Conservation (phyloP, 2,797 vertebrate species). For the Anisognathus igniventris region DNA sequence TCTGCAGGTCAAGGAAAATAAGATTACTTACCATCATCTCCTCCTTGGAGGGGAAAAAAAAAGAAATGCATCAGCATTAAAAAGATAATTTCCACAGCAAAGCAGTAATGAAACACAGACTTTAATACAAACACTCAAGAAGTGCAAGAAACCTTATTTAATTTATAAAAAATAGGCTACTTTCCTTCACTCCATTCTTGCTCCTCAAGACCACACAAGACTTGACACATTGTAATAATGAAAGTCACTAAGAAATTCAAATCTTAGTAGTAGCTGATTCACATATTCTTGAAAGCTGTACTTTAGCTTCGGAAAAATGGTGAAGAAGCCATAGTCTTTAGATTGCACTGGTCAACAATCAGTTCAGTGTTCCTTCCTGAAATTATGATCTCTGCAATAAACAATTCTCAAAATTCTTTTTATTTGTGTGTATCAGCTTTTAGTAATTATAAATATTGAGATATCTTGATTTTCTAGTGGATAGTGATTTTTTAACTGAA, state of each 20-base stretch:
- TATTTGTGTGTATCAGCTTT: not conserved
- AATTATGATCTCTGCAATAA: not conserved
- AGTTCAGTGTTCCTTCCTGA: not conserved
- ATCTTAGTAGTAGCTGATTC: not conserved
- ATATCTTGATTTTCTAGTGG: not conserved
- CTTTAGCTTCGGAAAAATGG: not conserved
- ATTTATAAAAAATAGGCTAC: not conserved
- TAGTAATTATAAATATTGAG: not conserved
- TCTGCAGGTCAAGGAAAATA: not conserved
- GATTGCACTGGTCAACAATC: not conserved
- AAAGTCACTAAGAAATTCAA: not conserved
- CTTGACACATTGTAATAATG: not conserved
- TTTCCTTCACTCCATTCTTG: not conserved
- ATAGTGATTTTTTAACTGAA: not conserved
- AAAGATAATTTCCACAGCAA: not conserved
- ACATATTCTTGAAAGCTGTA: not conserved
- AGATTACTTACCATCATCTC: slow-evolving; percentile 88
- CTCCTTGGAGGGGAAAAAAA: slow-evolving; percentile 67
- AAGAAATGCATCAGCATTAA: not conserved
- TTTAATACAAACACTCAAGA: not conserved
- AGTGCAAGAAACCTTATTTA: not conserved
- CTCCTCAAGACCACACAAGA: not conserved
- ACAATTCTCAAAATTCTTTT: not conserved
- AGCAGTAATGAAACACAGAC: not conserved
- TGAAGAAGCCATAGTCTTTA: not conserved